Conservation (phyloP, 2,113 vertebrate genomes). For the Orthonyx spaldingii region DNA sequence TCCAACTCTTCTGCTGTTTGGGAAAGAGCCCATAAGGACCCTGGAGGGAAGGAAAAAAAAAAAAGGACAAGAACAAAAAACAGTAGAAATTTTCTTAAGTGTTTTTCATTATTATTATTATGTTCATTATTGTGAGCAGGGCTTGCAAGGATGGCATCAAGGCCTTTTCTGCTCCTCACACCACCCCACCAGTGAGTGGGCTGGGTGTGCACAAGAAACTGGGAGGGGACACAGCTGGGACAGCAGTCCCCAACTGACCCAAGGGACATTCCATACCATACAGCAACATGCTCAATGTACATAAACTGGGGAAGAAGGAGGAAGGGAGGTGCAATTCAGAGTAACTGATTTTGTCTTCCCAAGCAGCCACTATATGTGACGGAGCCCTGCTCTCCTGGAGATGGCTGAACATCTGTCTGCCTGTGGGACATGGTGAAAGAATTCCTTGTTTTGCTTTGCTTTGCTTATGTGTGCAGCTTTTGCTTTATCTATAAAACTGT, state of each 20-base stretch:
- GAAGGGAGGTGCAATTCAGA: neutral
- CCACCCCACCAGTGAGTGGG: accelerated
- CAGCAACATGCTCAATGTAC: too few relatives aligned
- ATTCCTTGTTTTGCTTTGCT: neutral
- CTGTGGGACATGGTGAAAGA: neutral
- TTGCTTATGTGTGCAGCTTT: neutral
- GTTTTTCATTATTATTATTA: neutral
- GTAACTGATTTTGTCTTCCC: neutral
- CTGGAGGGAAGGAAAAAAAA: neutral
- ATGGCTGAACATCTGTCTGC: neutral
- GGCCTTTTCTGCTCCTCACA: neutral
- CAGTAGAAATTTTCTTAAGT: neutral
- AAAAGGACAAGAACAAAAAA: neutral
- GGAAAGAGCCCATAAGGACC: neutral
- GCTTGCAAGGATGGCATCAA: accelerated
- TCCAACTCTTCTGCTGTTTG: neutral
- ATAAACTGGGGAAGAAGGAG: neutral
- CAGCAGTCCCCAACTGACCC: neutral
- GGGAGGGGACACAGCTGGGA: neutral
- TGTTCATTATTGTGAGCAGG: accelerated
- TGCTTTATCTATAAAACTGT: neutral
- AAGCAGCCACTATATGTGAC: accelerated
- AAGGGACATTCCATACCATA: neutral
- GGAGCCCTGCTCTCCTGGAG: neutral
- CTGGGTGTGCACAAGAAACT: neutral